Conservation (phyloP, 2,113 vertebrate species). For the Esox niger region DNA sequence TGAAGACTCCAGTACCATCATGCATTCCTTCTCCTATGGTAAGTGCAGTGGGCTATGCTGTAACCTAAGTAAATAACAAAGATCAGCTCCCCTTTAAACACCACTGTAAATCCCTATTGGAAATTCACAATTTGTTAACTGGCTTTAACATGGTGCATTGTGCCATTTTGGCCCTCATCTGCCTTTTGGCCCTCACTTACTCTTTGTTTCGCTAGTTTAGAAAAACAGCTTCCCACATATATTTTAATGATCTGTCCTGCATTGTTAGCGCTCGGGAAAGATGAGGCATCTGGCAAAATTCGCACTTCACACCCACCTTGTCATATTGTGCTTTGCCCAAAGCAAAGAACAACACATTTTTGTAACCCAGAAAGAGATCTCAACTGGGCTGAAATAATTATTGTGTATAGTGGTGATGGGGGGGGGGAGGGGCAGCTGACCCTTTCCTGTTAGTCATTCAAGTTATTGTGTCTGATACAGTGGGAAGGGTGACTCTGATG, state of each 20-base stretch:
- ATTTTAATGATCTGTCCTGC: not conserved
- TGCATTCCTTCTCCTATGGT: constrained; percentile 59
- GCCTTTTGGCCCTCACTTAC: not conserved
- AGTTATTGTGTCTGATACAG: not conserved
- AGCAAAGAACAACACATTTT: not conserved
- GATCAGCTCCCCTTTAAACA: too few relatives aligned
- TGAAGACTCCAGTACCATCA: constrained; percentile 51
- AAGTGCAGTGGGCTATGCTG: constrained; percentile 32
- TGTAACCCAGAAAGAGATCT: not conserved
- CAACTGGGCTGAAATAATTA: not conserved
- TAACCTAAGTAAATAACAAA: too few relatives aligned
- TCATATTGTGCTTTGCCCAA: not conserved
- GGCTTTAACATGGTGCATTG: not conserved
- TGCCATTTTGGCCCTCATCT: too few relatives aligned
- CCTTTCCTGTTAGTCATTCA: not conserved
- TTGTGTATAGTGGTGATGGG: not conserved
- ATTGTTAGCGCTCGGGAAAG: not conserved
- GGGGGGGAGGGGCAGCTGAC: not conserved
- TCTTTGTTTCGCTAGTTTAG: not conserved
- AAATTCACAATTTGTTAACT: not conserved
- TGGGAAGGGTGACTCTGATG: not conserved
- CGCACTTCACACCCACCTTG: not conserved
- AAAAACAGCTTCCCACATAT: not conserved
- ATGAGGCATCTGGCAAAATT: not conserved
- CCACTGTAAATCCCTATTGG: too few relatives aligned